A percentile compares a stretch with the other conserved stretches of the same genome.
Evolutionary conservation across 2,797 vertebrate species (phyloP).

Genomic region (Anisognathus igniventris): DNA sequence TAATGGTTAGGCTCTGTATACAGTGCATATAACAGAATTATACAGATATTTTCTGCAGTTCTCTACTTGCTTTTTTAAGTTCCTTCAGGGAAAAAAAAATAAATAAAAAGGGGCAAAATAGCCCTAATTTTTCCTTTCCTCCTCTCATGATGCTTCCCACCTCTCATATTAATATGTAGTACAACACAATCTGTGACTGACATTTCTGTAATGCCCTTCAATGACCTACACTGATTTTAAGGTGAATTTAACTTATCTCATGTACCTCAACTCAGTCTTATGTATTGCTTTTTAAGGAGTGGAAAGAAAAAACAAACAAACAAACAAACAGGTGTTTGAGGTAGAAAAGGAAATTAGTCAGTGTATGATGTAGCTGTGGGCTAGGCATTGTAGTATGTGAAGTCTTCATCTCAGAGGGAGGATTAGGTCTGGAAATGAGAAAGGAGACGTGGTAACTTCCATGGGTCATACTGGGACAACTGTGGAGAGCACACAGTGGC

Average conservation of each 20-base stretch:
- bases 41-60: conserved; percentile 13
- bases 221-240: not conserved
- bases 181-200: not conserved
- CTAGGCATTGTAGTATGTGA: not conserved
- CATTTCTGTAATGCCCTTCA: not conserved
- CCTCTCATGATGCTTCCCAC: not conserved
- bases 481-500: not conserved
- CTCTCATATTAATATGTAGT: not conserved
- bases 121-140: not conserved
- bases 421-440: not conserved
- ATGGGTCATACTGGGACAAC: too few species aligned
- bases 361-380: not conserved
- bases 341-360: not conserved
- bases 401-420: not conserved
- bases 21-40: conserved; percentile 30
- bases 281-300: not conserved
- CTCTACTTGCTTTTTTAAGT: not conserved
- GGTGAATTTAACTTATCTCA: not conserved
- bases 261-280: rapidly evolving
- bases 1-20: conserved; percentile 30
- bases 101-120: not conserved
- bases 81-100: not conserved
- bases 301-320: not conserved
- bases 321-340: not conserved
- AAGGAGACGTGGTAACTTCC: not conserved